Base-by-base conservation (phyloP, 2,888 invertebrate species). In the Ophion ventricosus region DNA sequence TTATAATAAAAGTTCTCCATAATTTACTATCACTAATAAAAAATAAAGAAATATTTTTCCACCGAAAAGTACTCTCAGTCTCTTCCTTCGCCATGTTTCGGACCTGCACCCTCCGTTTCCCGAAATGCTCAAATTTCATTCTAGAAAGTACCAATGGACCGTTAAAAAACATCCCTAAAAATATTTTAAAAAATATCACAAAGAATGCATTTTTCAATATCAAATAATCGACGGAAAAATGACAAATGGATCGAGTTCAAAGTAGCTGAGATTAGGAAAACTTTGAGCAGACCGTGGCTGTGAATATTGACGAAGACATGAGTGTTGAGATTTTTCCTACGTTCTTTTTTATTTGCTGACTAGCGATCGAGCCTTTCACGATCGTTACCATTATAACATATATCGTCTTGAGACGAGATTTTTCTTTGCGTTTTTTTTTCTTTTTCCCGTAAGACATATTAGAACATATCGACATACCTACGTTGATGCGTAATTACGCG, bases 361-460 rank as follows among this genome's bases (percentile, higher is more conserved):
- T 84, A 84, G 84, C 79, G 79, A 82, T 76, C 82, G 79, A 76
- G 59, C 35, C 35, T 78, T 69, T 35, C 7, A 75, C 75, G 79
- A 79, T 82, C 75, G 57, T 79, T 75, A 70, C 61, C 59, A 73
- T 80, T 43, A 56, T 43, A 84, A 73, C 26, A 72, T 54, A 40
- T 56, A 54, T 61, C 49, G 20, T 78, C 29, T 49, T 56, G 43
- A 43, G 61, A 54, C 73, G 25, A 59, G 20, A 20, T 66, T 61
- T 56, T 1, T 43, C 29, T 26, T 63, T 35, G 17, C 61, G 25
- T 29, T 66, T 35, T 23, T 79, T 1, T 43, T 70, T 63, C 64
- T 29, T 17, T 17, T 61, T 59, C 26, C 54, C 35, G 79, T 80
- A 57, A 40, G 76, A 79, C 70, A n/a, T n/a, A 66, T 75, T 81